phyloP scores from a whole-genome alignment of 2,888 invertebrate species.

The Leptinotarsa haldemani region DNA sequence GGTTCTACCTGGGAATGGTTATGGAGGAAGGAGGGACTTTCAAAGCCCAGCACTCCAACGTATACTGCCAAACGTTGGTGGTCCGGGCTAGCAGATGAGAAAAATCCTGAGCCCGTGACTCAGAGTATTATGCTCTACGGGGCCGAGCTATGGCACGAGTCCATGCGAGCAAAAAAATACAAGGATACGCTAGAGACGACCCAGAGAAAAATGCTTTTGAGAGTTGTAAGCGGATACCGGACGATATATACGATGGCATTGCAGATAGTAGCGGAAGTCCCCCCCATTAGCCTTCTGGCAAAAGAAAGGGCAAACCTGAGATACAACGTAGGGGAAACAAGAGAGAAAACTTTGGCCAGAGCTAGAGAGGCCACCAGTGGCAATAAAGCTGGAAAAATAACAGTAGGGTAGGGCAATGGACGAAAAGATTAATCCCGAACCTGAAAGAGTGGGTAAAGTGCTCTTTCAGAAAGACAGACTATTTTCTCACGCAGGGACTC shows the following conservation, averaged over 20 bases:
- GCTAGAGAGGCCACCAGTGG: not conserved
- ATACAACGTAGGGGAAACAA: not conserved
- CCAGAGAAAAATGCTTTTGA: constrained; percentile 26
- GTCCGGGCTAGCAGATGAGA: constrained; percentile 20
- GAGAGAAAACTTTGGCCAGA: not conserved
- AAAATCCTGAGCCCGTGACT: not conserved
- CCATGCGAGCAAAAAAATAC: not conserved
- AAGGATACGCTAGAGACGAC: not conserved
- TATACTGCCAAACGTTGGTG: constrained; percentile 31
- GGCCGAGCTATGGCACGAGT: constrained; percentile 29
- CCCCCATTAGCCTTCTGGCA: constrained; percentile 30
- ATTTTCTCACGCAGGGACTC: not conserved
- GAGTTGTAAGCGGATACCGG: constrained; percentile 23
- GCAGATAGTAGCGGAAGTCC: constrained; percentile 27
- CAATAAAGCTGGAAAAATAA: not conserved
- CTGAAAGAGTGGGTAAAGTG: not conserved
- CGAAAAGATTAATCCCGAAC: not conserved
- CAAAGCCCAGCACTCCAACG: not conserved
- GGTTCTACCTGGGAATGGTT: not conserved
- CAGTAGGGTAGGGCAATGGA: not conserved
- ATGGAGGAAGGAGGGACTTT: no score
- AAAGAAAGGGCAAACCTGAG: constrained; percentile 14
- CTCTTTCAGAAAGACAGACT: not conserved
- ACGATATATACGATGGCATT: constrained; percentile 32
- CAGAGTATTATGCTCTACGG: constrained; percentile 26